Base-by-base conservation (phyloP, 2,113 vertebrate genomes). In the Myrmophylax atrothorax region DNA sequence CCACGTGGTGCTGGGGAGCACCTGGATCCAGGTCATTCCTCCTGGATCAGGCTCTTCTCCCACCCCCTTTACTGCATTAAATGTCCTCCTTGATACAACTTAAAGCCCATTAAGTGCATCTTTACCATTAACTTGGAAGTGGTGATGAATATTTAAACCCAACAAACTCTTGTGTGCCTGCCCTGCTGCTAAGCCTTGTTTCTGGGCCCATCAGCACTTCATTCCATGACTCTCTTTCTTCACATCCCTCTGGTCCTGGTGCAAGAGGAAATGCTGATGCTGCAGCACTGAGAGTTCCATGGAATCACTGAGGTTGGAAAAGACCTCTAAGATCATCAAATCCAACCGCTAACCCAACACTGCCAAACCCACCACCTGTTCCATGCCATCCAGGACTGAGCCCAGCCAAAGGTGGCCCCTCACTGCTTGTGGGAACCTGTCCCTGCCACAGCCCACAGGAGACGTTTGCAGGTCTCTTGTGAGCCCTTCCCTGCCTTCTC, bases 361-460 rank as follows among this genome's bases (percentile, higher is more conserved):
- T 19, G 60, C 23, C 60, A 29, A 53, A 68, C 9, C 29, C 69
- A n/a, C 15, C 28, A 0, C 1, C 0, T 3, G 2, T 31, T 18
- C 58, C 33, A 3, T 15, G 38, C 28, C 18, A 1, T 0, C 37
- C 14, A 8, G 56, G 60, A 1, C 0, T 19, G n/a, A 38, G 3
- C 67, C 55, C 62, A 37, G 53, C 35, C n/a, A 2, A 3, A 40
- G 70, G 7, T 14, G 25, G 42, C 67, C 42, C 62, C n/a, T 53
- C 49, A 3, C 2, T 49, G 47, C 20, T 66, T 7, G 24, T 0
- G 63, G 68, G 62, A 52, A 38, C 33, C 22, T 55, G 12, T 3
- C 2, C n/a, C 60, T 15, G 17, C 60, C n/a, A 7, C 0, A 6
- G 6, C 4, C 1, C 7, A 0, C 0, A 7, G 44, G 38, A 6